Base-by-base conservation (phyloP, 2,888 invertebrate species). In the Pollenia amentaria region DNA sequence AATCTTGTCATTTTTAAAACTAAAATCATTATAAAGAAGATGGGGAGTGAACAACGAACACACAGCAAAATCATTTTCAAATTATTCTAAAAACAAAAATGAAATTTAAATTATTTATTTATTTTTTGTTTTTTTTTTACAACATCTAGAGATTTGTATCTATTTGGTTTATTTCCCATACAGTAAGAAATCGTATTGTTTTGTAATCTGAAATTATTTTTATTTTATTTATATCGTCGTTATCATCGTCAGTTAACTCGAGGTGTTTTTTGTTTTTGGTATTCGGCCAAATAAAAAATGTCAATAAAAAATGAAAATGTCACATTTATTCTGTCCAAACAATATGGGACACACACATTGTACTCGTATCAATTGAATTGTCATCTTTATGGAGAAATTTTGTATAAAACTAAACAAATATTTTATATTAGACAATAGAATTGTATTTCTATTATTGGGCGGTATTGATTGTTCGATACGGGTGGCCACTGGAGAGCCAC, bases 301-400 rank as follows among this genome's bases (percentile, higher is more conserved):
- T 73, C 79, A 76, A 89, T 88, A 89, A 86, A 70, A 89, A 89
- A 90, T 91, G 89, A 91, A 91, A 89, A 89, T 90, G 89, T 90
- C 89, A 89, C 84, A 87, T 84, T 89, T 89, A 89, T 88, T 65
- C 81, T 88, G 87, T 84, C 87, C 88, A 76, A 89, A 91, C 89
- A 85, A 89, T 81, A 83, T 69, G 69, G 87, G 85, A 89, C 84
- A 87, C 89, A 88, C 89, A 86, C 88, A 88, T 77, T 88, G 89
- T 29, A 6, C 29, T 29, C 29, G 29, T 88, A 65, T 87, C 91
- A 92, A 91, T 92, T 91, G 90, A 91, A 90, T 88, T 89, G 88
- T 88, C 80, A 81, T 83, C 89, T 91, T 90, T 90, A 90, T 89
- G 89, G 88, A 84, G 80, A 83, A 88, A 87, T 72, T 78, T 18